These are phyloP conservation scores for Drosophila borborema DNA, from an alignment of 2,888 invertebrate genomes.

Conservation along the genomic window DNA sequence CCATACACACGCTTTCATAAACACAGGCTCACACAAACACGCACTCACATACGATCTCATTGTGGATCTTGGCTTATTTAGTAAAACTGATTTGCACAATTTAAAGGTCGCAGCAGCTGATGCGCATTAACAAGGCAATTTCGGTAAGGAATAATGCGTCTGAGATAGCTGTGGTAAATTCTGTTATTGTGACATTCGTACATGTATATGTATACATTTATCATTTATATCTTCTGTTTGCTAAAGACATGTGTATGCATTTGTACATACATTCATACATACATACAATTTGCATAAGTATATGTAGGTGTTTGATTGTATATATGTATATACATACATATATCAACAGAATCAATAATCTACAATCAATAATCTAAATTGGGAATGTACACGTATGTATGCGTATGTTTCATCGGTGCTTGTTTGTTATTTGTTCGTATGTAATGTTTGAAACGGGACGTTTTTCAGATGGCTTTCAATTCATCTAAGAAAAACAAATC, in stretches of 20 bases:
- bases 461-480: conserved; percentile 79
- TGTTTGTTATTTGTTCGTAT: background rate
- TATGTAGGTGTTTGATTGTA: background rate
- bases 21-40: no score
- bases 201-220: background rate
- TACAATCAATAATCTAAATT: conserved; percentile 2
- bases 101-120: conserved; percentile 22
- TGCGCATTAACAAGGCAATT: conserved; percentile 5
- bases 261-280: background rate
- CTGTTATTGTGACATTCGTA: conserved; percentile 8
- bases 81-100: conserved; percentile 28
- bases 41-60: background rate
- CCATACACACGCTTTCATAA: conserved; percentile 1
- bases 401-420: background rate
- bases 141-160: conserved; percentile 23
- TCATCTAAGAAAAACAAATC: conserved; percentile 75
- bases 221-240: conserved; percentile 16
- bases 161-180: conserved; percentile 5
- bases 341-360: background rate
- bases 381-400: background rate
- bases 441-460: conserved; percentile 32
- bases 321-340: no score
- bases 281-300: background rate
- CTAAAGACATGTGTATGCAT: background rate
- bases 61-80: conserved; percentile 42